These are phyloP conservation scores for Silurus meridionalis DNA, from an alignment of 2,113 vertebrate genomes.

Conservation along the genomic window DNA sequence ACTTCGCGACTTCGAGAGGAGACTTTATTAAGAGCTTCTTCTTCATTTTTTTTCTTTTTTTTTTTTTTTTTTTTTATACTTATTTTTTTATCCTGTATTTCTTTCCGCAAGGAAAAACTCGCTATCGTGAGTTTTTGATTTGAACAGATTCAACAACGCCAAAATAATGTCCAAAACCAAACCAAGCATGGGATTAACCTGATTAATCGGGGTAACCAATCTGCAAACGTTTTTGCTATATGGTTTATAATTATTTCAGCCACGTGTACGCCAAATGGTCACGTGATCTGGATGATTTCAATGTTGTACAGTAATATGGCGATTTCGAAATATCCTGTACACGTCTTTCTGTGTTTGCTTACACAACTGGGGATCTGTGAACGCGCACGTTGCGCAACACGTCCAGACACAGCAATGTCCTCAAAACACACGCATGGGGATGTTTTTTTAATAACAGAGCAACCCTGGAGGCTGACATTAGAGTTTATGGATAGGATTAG, in stretches of 20 bases:
- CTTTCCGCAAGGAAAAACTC: neutral
- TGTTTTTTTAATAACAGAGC: conserved; percentile 30
- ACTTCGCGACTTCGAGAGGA: conserved; percentile 28
- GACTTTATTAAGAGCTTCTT: neutral
- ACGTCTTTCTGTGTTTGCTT: neutral
- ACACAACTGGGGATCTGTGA: neutral
- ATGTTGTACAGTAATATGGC: neutral
- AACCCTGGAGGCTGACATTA: conserved; percentile 17
- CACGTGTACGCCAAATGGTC: neutral
- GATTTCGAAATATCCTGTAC: no score
- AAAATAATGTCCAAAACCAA: no score
- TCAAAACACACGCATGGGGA: conserved; percentile 1
- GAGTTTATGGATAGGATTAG: conserved; percentile 23
- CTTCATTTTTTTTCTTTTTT: neutral
- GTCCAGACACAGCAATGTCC: conserved; percentile 7
- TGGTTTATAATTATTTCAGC: neutral
- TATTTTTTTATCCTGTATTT: neutral
- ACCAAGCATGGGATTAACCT: neutral
- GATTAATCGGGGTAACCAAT: neutral
- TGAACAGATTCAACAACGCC: no score
- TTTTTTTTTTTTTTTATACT: no score
- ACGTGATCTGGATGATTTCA: neutral
- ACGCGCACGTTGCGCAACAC: neutral
- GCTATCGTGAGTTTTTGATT: neutral
- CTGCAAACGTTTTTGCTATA: neutral